These are phyloP conservation scores for Lucinisca nassula DNA, from an alignment of 2,888 invertebrate genomes.

Conservation along the genomic window DNA sequence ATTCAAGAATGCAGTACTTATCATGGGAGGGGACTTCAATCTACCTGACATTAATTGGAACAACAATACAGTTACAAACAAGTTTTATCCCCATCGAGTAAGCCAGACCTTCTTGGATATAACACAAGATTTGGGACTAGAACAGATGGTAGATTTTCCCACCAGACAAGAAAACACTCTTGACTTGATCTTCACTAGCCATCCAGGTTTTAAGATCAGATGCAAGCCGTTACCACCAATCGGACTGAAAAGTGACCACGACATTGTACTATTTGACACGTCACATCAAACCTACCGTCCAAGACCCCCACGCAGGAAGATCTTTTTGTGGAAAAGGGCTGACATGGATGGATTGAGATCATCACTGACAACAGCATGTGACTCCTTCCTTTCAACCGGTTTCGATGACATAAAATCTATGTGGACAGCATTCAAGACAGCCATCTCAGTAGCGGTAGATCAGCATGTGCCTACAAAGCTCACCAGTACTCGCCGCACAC, in stretches of 20 bases:
- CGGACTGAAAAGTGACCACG: slow-evolving; percentile 9
- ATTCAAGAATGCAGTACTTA: neutral
- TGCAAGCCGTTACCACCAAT: neutral
- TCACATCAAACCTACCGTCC: neutral
- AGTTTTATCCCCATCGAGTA: neutral
- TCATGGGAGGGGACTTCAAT: slow-evolving; percentile 19
- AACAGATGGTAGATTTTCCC: neutral
- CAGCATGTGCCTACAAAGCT: slow-evolving; percentile 30
- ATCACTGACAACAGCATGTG: neutral
- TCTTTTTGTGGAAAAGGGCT: slow-evolving; percentile 1
- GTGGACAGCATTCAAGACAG: neutral
- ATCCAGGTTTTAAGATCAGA: neutral
- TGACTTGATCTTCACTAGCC: neutral
- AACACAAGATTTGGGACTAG: neutral
- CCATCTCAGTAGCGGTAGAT: neutral
- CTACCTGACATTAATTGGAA: slow-evolving; percentile 26
- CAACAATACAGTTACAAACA: too few relatives aligned
- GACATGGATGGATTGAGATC: neutral
- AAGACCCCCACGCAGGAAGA: neutral
- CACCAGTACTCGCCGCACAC: slow-evolving; percentile 30
- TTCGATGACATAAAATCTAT: neutral
- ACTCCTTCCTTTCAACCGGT: neutral
- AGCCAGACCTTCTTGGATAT: neutral
- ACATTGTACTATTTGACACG: neutral
- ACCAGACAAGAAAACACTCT: neutral